Percentiles rank a stretch among this genome's conserved stretches.
Evolutionary conservation across 1,140 invertebrate species (phyloP).

Genomic region (Scaptomyza montana): DNA sequence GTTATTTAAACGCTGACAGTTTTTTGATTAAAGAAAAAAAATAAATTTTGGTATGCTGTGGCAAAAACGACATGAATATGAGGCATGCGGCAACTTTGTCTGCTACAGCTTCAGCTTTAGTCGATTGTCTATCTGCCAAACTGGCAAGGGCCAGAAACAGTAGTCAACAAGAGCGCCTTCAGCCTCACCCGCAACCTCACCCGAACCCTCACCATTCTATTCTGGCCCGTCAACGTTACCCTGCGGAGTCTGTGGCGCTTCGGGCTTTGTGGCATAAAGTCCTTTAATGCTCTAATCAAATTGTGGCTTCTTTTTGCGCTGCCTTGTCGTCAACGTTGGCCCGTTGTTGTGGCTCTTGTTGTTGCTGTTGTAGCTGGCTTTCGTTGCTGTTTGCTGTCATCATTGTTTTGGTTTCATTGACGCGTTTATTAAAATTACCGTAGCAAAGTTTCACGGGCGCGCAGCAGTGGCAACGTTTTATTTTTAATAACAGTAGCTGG

Average conservation of each 20-base stretch:
- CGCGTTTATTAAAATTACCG: slow-evolving; percentile 81
- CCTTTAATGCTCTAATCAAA: slow-evolving; percentile 82
- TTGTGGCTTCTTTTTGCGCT: slow-evolving; percentile 77
- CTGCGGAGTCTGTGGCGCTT: slow-evolving; percentile 54
- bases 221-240: not conserved
- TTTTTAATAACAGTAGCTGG: slow-evolving; percentile 57
- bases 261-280: slow-evolving; percentile 73
- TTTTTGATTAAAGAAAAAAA: slow-evolving; percentile 45
- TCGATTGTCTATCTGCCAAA: slow-evolving; percentile 47
- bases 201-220: too few species aligned
- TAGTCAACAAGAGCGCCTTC: slow-evolving; percentile 24
- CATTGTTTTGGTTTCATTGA: slow-evolving; percentile 81
- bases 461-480: slow-evolving; percentile 42
- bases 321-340: slow-evolving; percentile 37
- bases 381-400: slow-evolving; percentile 55
- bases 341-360: slow-evolving; percentile 5
- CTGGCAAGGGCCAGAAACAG: slow-evolving; percentile 22
- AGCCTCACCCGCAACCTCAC: not conserved
- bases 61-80: slow-evolving; percentile 37
- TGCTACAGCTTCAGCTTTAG: slow-evolving; percentile 23
- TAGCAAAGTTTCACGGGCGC: slow-evolving; percentile 60
- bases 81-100: slow-evolving; percentile 65
- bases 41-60: slow-evolving; percentile 23
- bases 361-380: slow-evolving; percentile 20
- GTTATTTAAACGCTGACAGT: slow-evolving; percentile 81